Evolutionary conservation across 2,888 invertebrate species (phyloP).

Genomic region (Ceraclea dissimilis): DNA sequence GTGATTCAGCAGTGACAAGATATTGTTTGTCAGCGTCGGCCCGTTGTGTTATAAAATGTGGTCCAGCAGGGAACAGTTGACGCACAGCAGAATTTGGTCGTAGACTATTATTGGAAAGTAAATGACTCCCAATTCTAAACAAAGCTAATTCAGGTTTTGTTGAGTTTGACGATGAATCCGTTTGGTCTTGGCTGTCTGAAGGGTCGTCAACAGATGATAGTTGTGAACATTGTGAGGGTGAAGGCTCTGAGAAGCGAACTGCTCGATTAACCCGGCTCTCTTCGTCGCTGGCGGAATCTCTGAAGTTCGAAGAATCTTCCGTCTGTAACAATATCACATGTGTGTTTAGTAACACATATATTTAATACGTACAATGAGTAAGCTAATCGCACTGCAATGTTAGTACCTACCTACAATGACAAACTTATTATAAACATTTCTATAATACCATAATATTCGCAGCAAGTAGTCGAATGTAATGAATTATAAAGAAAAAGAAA

Average conservation of each 20-base stretch:
- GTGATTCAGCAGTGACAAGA: conserved; percentile 66
- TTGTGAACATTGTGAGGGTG: conserved; percentile 24
- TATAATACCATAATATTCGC: no score
- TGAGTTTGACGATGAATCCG: conserved; percentile 37
- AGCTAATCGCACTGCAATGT: neutral
- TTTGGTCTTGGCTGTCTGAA: conserved; percentile 31
- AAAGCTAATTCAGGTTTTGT: conserved; percentile 37
- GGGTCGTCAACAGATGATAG: conserved; percentile 10
- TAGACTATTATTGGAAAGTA: conserved; percentile 49
- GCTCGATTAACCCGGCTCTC: conserved; percentile 55
- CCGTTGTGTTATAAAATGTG: conserved; percentile 48
- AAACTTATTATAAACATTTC: no score
- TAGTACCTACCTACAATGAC: no score
- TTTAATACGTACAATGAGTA: neutral
- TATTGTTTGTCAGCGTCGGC: conserved; percentile 44
- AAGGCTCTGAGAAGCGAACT: conserved; percentile 56
- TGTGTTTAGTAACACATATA: neutral
- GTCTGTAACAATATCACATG: conserved; percentile 12
- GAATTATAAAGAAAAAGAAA: no score
- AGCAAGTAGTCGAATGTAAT: no score
- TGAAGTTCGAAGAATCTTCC: conserved; percentile 32
- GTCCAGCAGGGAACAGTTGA: conserved; percentile 68
- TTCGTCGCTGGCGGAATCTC: conserved; percentile 47
- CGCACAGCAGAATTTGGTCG: conserved; percentile 76
- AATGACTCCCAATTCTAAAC: conserved; percentile 49